Percentiles rank a stretch among this genome's conserved stretches.
Conservation (phyloP, 2,888 invertebrate species). For the Scaptomyza parva region DNA sequence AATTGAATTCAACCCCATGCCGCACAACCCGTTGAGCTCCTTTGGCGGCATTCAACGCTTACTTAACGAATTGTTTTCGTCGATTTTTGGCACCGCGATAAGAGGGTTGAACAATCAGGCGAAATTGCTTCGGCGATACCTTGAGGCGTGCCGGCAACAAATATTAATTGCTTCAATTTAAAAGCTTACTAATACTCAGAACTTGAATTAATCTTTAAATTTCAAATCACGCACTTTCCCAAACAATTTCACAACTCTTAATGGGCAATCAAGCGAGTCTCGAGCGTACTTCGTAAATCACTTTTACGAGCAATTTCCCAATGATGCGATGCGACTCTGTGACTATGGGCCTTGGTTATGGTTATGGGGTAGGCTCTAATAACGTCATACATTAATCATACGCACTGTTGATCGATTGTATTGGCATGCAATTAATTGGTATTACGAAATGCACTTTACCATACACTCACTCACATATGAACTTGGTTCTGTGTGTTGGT, state of each 20-base stretch:
- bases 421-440: constrained; percentile 36
- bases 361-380: background rate
- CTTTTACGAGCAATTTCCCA: constrained; percentile 35
- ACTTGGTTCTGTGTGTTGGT: no score
- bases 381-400: constrained; percentile 59
- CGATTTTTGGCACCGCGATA: constrained; percentile 31
- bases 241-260: constrained; percentile 23
- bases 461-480: background rate
- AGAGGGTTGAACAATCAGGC: constrained; percentile 47
- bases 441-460: constrained; percentile 21
- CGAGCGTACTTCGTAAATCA: constrained; percentile 50
- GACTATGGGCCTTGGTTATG: no score
- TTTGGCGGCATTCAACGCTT: constrained; percentile 3
- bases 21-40: background rate
- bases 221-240: constrained; percentile 18
- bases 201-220: constrained; percentile 56
- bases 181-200: constrained; percentile 31
- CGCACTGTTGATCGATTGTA: constrained; percentile 42
- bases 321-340: background rate
- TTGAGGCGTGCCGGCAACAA: constrained; percentile 44
- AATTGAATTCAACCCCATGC: constrained; percentile 45
- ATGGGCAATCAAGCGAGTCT: constrained; percentile 47
- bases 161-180: constrained; percentile 57
- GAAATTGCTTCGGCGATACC: constrained; percentile 47
- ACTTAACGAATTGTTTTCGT: constrained; percentile 34